Base-by-base conservation (phyloP, 2,113 vertebrate species). In the Anolis sagrei region DNA sequence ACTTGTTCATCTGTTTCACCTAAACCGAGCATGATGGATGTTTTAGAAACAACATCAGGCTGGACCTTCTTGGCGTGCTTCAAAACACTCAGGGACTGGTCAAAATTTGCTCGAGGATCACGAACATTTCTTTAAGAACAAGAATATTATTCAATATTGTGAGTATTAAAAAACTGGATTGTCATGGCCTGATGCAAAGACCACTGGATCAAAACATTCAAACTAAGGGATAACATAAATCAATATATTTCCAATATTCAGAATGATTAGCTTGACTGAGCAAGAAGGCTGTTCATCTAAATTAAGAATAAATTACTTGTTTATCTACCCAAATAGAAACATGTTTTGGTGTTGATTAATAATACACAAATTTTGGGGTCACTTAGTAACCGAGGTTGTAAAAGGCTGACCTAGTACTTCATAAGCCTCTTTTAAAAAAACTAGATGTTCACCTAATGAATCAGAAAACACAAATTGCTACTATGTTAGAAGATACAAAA, bases 21-120 rank as follows among this genome's bases (percentile, higher is more conserved):
- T 0, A 99, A 95, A 18, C 98, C 99, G 92, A 99, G 87, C 98
- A 99, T 99, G 70, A 99, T 96, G 69, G 98, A 99, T 0, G 99
- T 99, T 95, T 99, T 99, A 4, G 98, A 98, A 82, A 99, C 94
- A 29, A 98, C 0, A 1, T 89, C 79, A 0, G 98, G 97, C 32
- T 95, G 97, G 16, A 97, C 95, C 70, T 96, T 93, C 81, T 99
- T 99, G 3, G 97, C 98, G 0, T 97, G 97, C 69, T 94, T 97
- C 90, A 99, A 95, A 84, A 99, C 97, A 0, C 94, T 93, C 2
- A 99, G 1, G 0, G 99, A 99, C 82, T 99, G 99, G 89, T 98
- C 96, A 4, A 99, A 96, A 95, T 96, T 98, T 44, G 99, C 99
- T 76, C 98, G 96, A 58, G 98, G 98, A 85, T 99, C 99, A 8